Percentiles rank a stretch among this genome's conserved stretches.
Evolutionary conservation across 2,113 vertebrate genomes (phyloP).

Genomic region (Ploceus nigricollis): DNA sequence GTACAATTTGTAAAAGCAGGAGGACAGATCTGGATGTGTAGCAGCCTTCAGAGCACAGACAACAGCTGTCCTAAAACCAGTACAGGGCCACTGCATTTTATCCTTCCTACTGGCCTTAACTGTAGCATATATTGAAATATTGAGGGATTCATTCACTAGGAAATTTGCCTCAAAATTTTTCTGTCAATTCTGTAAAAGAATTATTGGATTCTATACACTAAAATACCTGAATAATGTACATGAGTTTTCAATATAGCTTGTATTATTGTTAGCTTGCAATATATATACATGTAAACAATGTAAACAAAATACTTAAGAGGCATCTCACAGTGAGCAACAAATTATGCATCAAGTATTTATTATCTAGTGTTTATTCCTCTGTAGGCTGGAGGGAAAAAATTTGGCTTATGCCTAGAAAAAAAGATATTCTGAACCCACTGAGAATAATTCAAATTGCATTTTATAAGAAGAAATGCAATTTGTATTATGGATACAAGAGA

Average conservation of each 20-base stretch:
- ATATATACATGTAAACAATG: not conserved
- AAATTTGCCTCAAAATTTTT: not conserved
- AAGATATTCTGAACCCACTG: not conserved
- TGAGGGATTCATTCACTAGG: not conserved
- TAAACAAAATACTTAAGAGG: not conserved
- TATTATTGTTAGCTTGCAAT: not conserved
- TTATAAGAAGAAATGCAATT: not conserved
- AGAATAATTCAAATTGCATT: not conserved
- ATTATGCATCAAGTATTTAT: not conserved
- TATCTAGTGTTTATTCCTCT: not conserved
- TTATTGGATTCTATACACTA: not conserved
- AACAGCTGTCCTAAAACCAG: not conserved
- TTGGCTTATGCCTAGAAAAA: not conserved
- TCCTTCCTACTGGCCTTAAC: not conserved
- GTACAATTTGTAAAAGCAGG: not conserved
- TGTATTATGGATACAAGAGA: not conserved
- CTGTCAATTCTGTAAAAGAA: not conserved
- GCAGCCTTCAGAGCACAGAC: not conserved
- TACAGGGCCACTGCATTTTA: not conserved
- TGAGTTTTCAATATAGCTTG: not conserved
- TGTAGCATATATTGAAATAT: not conserved
- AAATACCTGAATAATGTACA: not conserved
- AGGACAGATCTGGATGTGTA: not conserved
- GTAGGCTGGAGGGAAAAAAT: not conserved
- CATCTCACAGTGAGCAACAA: not conserved